Evolutionary conservation across 2,888 invertebrate species (phyloP).

Genomic region (Apantesis nais): DNA sequence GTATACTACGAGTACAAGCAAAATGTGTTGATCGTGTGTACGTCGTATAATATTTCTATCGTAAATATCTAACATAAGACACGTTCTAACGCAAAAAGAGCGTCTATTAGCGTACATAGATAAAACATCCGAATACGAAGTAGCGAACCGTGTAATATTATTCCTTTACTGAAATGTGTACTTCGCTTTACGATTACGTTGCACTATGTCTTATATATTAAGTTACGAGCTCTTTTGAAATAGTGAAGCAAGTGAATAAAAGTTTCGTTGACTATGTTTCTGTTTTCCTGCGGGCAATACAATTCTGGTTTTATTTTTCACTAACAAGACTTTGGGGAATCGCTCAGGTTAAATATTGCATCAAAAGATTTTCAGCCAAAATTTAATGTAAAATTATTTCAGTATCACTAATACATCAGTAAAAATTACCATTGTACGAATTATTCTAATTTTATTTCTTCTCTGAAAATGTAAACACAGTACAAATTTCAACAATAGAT

Average conservation of each 20-base stretch:
- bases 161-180: slow-evolving; percentile 2
- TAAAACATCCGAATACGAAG: neutral
- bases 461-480: too few species aligned
- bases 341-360: neutral
- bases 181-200: slow-evolving; percentile 2
- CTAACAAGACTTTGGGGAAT: neutral
- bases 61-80: neutral
- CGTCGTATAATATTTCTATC: neutral
- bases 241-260: slow-evolving; percentile 8
- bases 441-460: neutral
- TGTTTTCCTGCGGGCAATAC: neutral
- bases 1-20: neutral
- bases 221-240: slow-evolving; percentile 2
- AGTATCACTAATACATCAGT: neutral
- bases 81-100: neutral
- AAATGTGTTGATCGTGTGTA: neutral
- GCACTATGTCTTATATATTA: slow-evolving; percentile 11
- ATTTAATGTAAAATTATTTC: neutral
- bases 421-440: neutral
- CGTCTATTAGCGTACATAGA: neutral
- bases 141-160: neutral
- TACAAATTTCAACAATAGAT: too few species aligned
- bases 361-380: neutral
- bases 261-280: neutral
- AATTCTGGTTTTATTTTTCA: neutral